Base-by-base conservation (phyloP, 2,113 vertebrate species). In the Odontophorus gujanensis region DNA sequence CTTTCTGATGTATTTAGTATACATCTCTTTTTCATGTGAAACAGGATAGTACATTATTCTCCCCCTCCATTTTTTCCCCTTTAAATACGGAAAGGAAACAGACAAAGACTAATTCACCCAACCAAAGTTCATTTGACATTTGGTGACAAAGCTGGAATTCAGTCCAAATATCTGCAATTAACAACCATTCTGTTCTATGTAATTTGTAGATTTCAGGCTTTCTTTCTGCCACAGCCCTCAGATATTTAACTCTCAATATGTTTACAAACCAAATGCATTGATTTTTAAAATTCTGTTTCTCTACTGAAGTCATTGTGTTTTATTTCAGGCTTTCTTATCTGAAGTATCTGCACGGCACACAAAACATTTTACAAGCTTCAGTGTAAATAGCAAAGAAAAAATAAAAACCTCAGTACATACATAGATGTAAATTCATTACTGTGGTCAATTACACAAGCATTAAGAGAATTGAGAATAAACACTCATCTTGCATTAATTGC, bases 401-500 rank as follows among this genome's bases (percentile, higher is more conserved):
- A 50, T 7, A 47, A 45, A 45, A 45, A 2, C 15, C n/a, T 38
- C 59, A 51, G 50, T 55, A 78, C 12, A 50, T 9, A 36, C 26
- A 40, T 13, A 73, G 62, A 88, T 12, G 53, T 43, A 89, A 71
- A 92, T 88, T 74, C 66, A 19, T 65, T 83, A 53, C 59, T 85
- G 87, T 85, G 95, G 82, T 92, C 96, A 96, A 96, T 94, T 93
- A 95, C 85, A 75, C 3, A 5, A 87, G 66, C 65, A 74, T 80
- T 87, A 80, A 78, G 62, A 69, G 34, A 92, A 89, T 18, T 55
- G n/a, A 85, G 78, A 95, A 61, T 84, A 97, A 97, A 97, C 90
- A 94, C 67, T 94, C 80, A 92, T 91, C 85, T 73, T 67, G 15
- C 87, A 77, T 81, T 96, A 96, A 96, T 93, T 94, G 74, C 85